Evolutionary conservation across 92 coral and sea anemone species (phyloP).

Genomic region (Blastomussa wellsi): DNA sequence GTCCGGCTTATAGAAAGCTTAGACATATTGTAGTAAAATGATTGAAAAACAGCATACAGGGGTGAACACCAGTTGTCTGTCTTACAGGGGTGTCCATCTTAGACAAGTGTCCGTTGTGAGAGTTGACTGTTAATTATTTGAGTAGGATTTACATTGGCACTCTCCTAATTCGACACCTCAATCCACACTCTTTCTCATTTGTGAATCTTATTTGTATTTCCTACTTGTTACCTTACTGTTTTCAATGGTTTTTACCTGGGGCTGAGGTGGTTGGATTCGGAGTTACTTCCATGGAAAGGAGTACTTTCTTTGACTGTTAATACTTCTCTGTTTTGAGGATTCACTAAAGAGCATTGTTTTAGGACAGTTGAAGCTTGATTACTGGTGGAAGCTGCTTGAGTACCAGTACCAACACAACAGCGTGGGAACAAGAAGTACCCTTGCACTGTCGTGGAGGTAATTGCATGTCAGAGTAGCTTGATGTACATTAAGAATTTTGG

Average conservation of each 20-base stretch:
- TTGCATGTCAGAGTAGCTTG: neutral
- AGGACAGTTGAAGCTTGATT: constrained; percentile 61
- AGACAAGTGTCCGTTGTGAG: no score
- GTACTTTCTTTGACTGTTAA: constrained; percentile 55
- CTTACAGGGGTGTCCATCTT: no score
- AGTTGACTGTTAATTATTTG: no score
- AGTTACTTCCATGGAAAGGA: neutral
- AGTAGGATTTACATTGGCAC: neutral
- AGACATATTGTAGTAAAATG: no score
- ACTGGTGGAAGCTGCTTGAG: constrained; percentile 85
- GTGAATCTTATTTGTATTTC: neutral
- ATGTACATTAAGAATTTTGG: neutral
- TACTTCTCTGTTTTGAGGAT: constrained; percentile 71
- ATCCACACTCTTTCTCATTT: no score
- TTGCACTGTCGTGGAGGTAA: constrained; percentile 78
- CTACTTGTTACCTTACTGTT: neutral
- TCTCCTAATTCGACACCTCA: neutral
- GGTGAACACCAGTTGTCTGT: no score
- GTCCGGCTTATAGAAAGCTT: no score
- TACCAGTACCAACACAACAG: constrained; percentile 81
- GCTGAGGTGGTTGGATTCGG: neutral
- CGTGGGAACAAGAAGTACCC: constrained; percentile 55
- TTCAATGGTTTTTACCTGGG: neutral
- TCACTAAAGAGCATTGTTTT: constrained; percentile 63
- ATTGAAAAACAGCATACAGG: no score